These are phyloP conservation scores for Chaetodon auriga DNA, from an alignment of 2,113 vertebrate species.

Conservation along the genomic window DNA sequence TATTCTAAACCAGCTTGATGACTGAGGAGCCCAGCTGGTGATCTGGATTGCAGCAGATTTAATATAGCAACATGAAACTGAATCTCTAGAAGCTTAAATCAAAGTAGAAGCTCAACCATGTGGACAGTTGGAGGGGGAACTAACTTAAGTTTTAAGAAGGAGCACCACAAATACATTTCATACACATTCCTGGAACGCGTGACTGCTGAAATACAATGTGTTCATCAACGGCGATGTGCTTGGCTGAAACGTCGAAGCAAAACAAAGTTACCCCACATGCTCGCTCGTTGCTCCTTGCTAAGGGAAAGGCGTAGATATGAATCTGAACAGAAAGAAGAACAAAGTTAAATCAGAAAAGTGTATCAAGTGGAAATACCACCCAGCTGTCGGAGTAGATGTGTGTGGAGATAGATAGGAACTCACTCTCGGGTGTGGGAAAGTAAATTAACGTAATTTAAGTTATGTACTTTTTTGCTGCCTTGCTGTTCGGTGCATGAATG, in stretches of 20 bases:
- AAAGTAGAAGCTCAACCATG: neutral
- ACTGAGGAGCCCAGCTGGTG: slow-evolving; percentile 33
- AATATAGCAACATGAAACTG: neutral
- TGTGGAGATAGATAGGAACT: neutral
- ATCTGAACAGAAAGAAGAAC: slow-evolving; percentile 27
- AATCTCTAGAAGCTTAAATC: slow-evolving; percentile 24
- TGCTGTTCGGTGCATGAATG: neutral
- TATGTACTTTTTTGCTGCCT: neutral
- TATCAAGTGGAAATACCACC: slow-evolving; percentile 19
- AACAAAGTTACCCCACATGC: slow-evolving; percentile 55
- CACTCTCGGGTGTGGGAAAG: neutral
- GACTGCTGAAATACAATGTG: slow-evolving; percentile 68
- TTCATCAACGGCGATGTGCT: slow-evolving; percentile 62
- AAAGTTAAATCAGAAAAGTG: slow-evolving; percentile 11
- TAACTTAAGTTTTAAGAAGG: neutral
- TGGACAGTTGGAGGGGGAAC: neutral
- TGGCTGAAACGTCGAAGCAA: slow-evolving; percentile 63
- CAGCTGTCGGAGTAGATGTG: neutral
- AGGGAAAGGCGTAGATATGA: neutral
- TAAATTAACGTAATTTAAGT: slow-evolving; percentile 3
- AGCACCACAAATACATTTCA: slow-evolving; percentile 34
- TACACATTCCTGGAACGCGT: slow-evolving; percentile 64
- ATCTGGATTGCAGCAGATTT: neutral
- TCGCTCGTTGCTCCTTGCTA: neutral
- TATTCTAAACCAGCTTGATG: slow-evolving; percentile 31